These are phyloP conservation scores for Tromatobia lineatoria DNA, from an alignment of 2,888 invertebrate species.

Conservation along the genomic window DNA sequence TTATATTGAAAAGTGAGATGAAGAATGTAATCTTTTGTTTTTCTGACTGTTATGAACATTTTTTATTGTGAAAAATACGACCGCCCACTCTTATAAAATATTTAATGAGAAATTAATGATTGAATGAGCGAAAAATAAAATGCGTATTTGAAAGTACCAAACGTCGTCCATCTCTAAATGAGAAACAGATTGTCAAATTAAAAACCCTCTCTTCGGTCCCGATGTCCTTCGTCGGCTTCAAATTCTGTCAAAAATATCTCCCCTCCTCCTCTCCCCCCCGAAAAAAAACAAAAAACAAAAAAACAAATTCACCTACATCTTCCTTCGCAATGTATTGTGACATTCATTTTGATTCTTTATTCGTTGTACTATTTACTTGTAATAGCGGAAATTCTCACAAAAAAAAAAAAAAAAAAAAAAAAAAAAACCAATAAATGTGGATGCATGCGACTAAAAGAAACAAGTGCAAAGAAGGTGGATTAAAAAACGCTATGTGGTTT, in stretches of 20 bases:
- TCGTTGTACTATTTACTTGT: conserved; percentile 48
- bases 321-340: conserved; percentile 25
- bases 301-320: conserved; percentile 27
- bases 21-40: too few relatives aligned
- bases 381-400: conserved; percentile 26
- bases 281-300: too few relatives aligned
- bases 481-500: conserved; percentile 12
- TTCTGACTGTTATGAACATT: too few relatives aligned
- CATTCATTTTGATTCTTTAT: conserved; percentile 43
- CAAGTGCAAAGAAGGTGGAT: neutral
- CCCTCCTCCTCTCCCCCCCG: too few relatives aligned
- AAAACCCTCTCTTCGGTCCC: neutral
- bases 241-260: conserved; percentile 12
- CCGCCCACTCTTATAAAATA: too few relatives aligned
- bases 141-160: too few relatives aligned
- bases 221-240: conserved; percentile 16
- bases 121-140: too few relatives aligned
- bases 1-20: too few relatives aligned
- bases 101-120: too few relatives aligned
- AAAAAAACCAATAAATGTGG: conserved; percentile 27
- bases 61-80: too few relatives aligned
- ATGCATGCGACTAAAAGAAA: conserved; percentile 33
- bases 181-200: conserved; percentile 45
- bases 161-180: neutral
- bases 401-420: too few relatives aligned